phyloP scores from a whole-genome alignment of 2,797 vertebrate species.

The Crocidura indochinensis region DNA sequence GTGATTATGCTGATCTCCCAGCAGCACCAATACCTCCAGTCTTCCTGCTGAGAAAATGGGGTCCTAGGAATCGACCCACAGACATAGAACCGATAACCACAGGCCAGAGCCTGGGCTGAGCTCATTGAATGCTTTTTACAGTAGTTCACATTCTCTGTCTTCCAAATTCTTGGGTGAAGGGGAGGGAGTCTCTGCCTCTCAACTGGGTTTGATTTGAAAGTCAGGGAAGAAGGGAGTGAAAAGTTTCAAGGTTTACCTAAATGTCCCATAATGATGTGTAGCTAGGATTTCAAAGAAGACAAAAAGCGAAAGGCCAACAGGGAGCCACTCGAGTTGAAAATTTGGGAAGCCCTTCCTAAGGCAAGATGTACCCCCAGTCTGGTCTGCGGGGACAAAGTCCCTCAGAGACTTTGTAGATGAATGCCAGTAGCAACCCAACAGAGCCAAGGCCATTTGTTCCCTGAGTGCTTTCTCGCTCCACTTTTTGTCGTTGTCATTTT shows the following conservation, averaged over 20 bases:
- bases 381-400: too few species aligned
- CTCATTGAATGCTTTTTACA: background rate
- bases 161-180: background rate
- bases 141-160: background rate
- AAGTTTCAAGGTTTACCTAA: background rate
- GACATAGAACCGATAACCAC: background rate
- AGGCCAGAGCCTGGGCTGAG: background rate
- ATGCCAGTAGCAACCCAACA: too few species aligned
- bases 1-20: background rate
- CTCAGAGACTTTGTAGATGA: too few species aligned
- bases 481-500: too few species aligned
- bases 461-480: too few species aligned
- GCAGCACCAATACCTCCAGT: background rate
- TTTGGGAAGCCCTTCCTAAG: slow-evolving; percentile 30
- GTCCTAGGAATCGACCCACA: background rate
- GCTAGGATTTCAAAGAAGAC: background rate
- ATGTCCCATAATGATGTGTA: background rate
- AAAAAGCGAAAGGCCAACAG: background rate
- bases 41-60: background rate
- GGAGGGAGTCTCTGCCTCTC: background rate
- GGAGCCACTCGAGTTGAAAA: background rate
- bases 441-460: too few species aligned
- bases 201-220: background rate
- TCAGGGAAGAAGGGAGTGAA: too few species aligned
- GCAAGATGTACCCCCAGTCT: background rate